Evolutionary conservation across 2,113 vertebrate species (phyloP), one percentile per base, ranked within the genome.

Genomic region (Pelmatolapia mariae): DNA sequence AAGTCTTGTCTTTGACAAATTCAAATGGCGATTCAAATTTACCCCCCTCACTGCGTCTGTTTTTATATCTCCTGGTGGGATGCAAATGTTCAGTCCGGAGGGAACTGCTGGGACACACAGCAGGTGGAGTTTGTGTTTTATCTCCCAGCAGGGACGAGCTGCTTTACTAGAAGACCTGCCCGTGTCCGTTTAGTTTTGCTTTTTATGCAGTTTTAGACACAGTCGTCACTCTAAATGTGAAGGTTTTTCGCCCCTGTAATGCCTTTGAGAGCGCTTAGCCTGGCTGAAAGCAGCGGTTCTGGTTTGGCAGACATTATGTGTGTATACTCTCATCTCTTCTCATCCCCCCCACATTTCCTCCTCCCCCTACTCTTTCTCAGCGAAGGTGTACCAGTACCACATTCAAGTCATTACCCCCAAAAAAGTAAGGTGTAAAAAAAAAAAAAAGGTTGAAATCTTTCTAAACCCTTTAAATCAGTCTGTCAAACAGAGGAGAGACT

Each of bases 21-120:
- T 94, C 94, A 95, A 95, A 96, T 95, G 81, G 53, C 6, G 57
- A 95, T 95, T 95, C 94, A 95, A 96, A 96, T 94, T 81, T 76
- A 50, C 80, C 38, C 38, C 82, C 84, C 52, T 38, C 4, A 5
- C 57, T 26, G 87, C 36, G 66, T 91, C 89, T 93, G 88, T 93
- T 93, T 92, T 92, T 89, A 86, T 96, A 93, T 95, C 94, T 93
- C 52, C 83, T 90, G 85, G 82, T 86, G 79, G 88, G 91, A 95
- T 95, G 96, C 94, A 96, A 96, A 96, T 95, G 82, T 86, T 59
- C 18, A 61, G 80, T 73, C 89, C 22, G 2, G 66, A 86, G 88
- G 91, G 91, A 89, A 81, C 88, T 86, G 66, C 59, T 76, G 89
- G 91, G 88, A 92, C 68, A 1, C 81, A 29, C 86, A 54, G 76